Evolutionary conservation across 2,888 invertebrate species (phyloP).

Genomic region (Caenorhabditis panamensis): DNA sequence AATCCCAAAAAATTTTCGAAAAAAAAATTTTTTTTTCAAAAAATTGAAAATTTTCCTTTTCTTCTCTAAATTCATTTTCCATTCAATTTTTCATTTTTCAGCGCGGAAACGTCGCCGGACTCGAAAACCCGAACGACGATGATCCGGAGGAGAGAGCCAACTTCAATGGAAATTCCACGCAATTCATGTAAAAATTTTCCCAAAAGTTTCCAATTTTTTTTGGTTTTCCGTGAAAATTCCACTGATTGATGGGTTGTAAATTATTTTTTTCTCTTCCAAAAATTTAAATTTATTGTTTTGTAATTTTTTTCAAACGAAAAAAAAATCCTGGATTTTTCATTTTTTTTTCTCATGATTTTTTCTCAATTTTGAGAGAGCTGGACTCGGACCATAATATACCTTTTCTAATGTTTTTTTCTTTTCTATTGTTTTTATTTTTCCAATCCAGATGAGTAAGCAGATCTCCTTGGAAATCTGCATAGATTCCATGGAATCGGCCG

Average conservation of each 20-base stretch:
- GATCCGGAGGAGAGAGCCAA: constrained; percentile 63
- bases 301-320: no score
- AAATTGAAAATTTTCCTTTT: background rate
- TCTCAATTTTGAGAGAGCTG: background rate
- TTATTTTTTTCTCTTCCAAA: background rate
- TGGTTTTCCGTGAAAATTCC: background rate
- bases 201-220: background rate
- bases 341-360: background rate
- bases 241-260: background rate
- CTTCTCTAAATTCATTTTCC: background rate
- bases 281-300: no score
- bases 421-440: no score
- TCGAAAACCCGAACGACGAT: constrained; percentile 61
- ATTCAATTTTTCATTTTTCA: constrained; percentile 51
- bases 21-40: no score
- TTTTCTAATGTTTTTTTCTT: no score
- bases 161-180: constrained; percentile 73
- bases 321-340: background rate
- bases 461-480: constrained; percentile 66
- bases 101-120: constrained; percentile 66
- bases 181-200: constrained; percentile 62
- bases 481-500: constrained; percentile 68
- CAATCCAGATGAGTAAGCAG: constrained; percentile 27
- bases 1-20: no score
- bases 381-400: background rate